Evolutionary conservation across 2,113 vertebrate species (phyloP).

Genomic region (Oenanthe melanoleuca): DNA sequence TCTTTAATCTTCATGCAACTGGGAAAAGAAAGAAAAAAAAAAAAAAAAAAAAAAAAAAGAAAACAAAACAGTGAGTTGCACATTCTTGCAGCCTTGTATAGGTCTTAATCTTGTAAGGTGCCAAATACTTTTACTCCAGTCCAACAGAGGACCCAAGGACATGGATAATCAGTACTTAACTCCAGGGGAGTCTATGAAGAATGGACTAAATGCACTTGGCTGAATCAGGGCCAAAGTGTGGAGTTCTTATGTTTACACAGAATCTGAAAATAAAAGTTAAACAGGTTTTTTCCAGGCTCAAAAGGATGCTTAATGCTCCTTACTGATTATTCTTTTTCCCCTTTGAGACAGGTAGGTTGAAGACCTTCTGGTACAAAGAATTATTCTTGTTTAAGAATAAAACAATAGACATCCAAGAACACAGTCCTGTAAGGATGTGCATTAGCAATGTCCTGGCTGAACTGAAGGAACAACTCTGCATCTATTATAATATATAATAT

Average conservation of each 20-base stretch:
- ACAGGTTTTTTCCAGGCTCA: background rate
- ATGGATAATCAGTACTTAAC: background rate
- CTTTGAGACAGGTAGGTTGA: background rate
- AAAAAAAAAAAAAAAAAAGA: background rate
- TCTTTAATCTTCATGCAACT: slow-evolving; percentile 30
- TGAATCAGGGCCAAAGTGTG: background rate
- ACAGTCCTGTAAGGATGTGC: background rate
- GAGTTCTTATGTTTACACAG: background rate
- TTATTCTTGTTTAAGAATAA: background rate
- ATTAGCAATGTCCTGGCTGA: background rate
- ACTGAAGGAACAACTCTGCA: background rate
- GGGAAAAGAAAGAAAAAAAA: background rate
- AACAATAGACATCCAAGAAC: background rate
- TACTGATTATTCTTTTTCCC: background rate
- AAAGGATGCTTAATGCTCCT: background rate
- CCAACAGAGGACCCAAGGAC: background rate
- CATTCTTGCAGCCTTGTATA: background rate
- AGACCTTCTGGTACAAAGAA: background rate
- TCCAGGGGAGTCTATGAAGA: background rate
- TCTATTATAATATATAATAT: no score
- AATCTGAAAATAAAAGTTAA: background rate
- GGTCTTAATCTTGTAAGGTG: background rate
- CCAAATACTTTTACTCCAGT: background rate
- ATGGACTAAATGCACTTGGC: background rate
- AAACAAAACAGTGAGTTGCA: background rate